A percentile compares a stretch with the other conserved stretches of the same genome.
These are phyloP conservation scores for Oplegnathus fasciatus DNA, from an alignment of 2,113 vertebrate genomes.

Conservation along the genomic window DNA sequence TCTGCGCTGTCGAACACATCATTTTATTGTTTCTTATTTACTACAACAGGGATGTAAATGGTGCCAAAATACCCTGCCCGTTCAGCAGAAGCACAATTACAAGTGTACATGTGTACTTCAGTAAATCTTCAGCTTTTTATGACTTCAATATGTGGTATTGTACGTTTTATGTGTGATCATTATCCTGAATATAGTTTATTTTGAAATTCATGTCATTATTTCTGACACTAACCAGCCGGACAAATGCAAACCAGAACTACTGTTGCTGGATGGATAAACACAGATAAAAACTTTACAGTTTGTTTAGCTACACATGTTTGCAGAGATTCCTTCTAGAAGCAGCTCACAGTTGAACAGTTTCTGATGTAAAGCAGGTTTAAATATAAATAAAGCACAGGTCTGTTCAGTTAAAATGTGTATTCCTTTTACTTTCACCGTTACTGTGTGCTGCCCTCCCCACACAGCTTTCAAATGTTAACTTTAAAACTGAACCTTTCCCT, in stretches of 20 bases:
- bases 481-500: conserved; percentile 21
- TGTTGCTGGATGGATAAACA: neutral
- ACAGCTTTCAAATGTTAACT: neutral
- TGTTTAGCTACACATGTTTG: neutral
- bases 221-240: neutral
- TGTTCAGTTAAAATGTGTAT: neutral
- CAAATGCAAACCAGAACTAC: neutral
- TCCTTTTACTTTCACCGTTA: neutral
- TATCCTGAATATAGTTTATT: neutral
- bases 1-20: conserved; percentile 21
- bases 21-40: conserved; percentile 29
- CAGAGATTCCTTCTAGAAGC: neutral
- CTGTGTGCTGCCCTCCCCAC: neutral
- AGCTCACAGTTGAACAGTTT: neutral
- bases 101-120: conserved; percentile 9
- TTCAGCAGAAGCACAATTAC: neutral
- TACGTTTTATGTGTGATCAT: neutral
- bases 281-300: neutral
- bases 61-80: neutral
- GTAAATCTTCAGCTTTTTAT: conserved; percentile 19
- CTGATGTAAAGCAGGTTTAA: conserved; percentile 9
- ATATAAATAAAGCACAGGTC: neutral
- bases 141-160: neutral
- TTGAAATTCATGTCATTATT: conserved; percentile 6
- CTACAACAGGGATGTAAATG: neutral